Evolutionary conservation across 2,888 invertebrate species (phyloP).

Genomic region (Lithophane semibrunnea): DNA sequence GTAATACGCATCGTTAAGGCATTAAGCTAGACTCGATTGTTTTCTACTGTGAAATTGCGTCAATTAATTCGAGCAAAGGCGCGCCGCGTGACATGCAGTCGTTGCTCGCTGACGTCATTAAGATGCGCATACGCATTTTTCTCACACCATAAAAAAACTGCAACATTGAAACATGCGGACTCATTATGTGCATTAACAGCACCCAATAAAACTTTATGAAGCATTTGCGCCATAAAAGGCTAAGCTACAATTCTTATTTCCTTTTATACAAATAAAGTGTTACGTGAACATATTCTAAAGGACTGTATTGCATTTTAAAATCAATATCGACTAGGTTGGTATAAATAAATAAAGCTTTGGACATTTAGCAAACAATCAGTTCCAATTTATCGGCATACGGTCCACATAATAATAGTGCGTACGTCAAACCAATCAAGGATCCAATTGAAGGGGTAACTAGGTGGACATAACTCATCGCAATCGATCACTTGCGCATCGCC

Average conservation of each 20-base stretch:
- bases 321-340: constrained; percentile 43
- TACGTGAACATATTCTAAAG: constrained; percentile 62
- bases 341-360: constrained; percentile 70
- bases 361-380: constrained; percentile 84
- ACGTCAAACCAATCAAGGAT: constrained; percentile 89
- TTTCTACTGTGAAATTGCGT: constrained; percentile 86
- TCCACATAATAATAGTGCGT: constrained; percentile 84
- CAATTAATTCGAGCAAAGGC: constrained; percentile 87
- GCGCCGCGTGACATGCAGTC: constrained; percentile 80
- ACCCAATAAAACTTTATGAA: constrained; percentile 78
- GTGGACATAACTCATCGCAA: constrained; percentile 87
- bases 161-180: constrained; percentile 76
- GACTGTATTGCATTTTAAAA: constrained; percentile 57
- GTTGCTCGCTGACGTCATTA: constrained; percentile 81
- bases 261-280: constrained; percentile 68
- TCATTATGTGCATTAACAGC: constrained; percentile 77
- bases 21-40: constrained; percentile 83
- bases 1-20: constrained; percentile 82
- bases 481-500: constrained; percentile 85
- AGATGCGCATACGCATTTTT: constrained; percentile 84
- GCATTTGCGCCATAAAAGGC: constrained; percentile 75
- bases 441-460: constrained; percentile 90
- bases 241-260: constrained; percentile 72
- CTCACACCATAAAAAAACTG: constrained; percentile 77
- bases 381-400: constrained; percentile 84